Evolutionary conservation across 2,888 invertebrate species (phyloP), one percentile per base, ranked within the genome.

Genomic region (Escarpia spicata): DNA sequence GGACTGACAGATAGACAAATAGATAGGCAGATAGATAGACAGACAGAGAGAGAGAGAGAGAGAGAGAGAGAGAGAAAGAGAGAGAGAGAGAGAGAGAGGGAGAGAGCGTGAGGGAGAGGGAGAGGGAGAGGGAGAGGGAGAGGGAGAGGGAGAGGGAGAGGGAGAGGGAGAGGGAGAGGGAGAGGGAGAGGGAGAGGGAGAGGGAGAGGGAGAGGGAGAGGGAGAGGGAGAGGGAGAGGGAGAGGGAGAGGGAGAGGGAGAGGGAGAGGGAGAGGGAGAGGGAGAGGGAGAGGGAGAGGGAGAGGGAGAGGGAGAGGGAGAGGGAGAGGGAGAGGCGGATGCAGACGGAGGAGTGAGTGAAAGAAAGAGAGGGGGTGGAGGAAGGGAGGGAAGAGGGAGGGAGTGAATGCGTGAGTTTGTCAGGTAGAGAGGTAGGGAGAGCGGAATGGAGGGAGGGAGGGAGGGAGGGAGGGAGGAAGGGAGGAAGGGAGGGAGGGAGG

Each of bases 51-150:
- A 37, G 37, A 37, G 37, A 37, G 90, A 90, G 4, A 37, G 90
- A 90, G 90, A 90, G 90, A 43, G 90, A 90, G 90, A 90, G 90
- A 43, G 90, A 90, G 90, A 90, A 4, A 43, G 90, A 90, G 90
- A 90, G 90, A 43, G 90, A 90, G 90, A 90, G 90, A 43, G 90
- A 90, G 90, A 3, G 37, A 37, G 37, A 1, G 3, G 3, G 90
- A 43, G 90, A 3, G 90, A 90, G 90, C n/a, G n/a, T n/a, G 90
- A 43, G 90, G 3, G 90, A 3, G 37, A 37, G 37, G 37, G 3
- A 90, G 90, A 43, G 90, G 15, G 90, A 90, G 90, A 43, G 90
- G 15, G 90, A 90, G 90, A 43, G 90, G 15, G 90, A 90, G 90
- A 43, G 90, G 43, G 90, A 90, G 90, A 43, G 90, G 15, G 52